Conservation (phyloP, 2,113 vertebrate genomes). For the Tylochromis polylepis region DNA sequence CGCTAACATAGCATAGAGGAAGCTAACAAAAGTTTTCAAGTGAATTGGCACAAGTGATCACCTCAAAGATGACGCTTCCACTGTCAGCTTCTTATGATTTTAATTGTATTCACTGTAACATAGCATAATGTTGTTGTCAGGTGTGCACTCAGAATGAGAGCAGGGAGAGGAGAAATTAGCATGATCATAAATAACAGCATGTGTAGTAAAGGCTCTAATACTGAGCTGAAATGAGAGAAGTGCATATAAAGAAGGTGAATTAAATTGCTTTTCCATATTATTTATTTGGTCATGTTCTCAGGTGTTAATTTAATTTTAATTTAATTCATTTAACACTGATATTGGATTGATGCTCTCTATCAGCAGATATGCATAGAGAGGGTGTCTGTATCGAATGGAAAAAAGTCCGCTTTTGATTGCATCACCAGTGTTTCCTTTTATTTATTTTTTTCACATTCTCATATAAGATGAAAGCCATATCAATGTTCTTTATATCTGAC, state of each 20-base stretch:
- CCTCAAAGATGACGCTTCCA: fast-evolving
- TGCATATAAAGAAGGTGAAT: neutral
- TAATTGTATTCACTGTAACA: neutral
- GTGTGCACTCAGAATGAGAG: neutral
- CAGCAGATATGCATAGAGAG: neutral
- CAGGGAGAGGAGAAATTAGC: neutral
- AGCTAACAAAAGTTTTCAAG: too few relatives aligned
- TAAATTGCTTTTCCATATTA: neutral
- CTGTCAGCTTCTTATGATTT: neutral
- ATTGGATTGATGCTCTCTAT: neutral
- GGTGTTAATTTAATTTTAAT: neutral
- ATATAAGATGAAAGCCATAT: neutral
- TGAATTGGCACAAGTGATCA: fast-evolving
- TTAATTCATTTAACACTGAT: neutral
- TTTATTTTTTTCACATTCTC: neutral
- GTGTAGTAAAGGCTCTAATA: neutral
- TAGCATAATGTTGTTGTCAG: fast-evolving
- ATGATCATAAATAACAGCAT: neutral
- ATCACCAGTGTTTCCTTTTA: neutral
- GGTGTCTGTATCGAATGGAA: neutral
- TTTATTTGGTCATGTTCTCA: neutral
- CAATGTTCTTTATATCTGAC: neutral
- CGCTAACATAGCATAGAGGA: too few relatives aligned
- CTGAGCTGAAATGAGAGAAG: neutral
- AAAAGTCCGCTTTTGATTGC: neutral